Evolutionary conservation across 2,888 invertebrate genomes (phyloP).

Genomic region (Agonopterix heracliana): DNA sequence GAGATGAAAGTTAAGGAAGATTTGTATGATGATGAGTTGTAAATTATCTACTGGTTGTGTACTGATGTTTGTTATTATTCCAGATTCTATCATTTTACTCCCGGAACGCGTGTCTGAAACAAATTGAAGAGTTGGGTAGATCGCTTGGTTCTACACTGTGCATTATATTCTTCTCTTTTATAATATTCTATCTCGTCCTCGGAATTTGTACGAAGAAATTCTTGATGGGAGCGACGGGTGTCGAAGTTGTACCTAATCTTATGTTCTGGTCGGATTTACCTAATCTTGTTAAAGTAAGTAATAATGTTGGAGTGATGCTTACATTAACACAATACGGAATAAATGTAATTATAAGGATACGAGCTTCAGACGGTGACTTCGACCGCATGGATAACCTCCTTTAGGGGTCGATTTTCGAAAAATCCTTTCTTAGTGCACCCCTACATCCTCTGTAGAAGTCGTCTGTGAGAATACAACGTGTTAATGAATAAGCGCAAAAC

Average conservation of each 20-base stretch:
- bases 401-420: no score
- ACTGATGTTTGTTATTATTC: conserved; percentile 25
- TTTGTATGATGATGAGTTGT: no score
- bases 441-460: no score
- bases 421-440: no score
- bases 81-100: conserved; percentile 73
- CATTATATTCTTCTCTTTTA: conserved; percentile 77
- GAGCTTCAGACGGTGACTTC: no score
- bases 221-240: conserved; percentile 82
- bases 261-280: conserved; percentile 85
- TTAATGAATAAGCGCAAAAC: no score
- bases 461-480: no score
- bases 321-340: no score
- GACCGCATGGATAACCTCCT: no score
- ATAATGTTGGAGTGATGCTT: not conserved
- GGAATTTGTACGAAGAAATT: conserved; percentile 81
- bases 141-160: conserved; percentile 80
- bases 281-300: conserved; percentile 77
- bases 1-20: no score
- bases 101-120: conserved; percentile 60
- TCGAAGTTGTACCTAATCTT: conserved; percentile 84
- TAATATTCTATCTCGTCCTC: conserved; percentile 78
- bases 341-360: no score
- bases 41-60: no score
- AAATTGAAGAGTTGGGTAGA: conserved; percentile 50